A percentile compares a stretch with the other conserved stretches of the same genome.
Conservation (phyloP, 1,140 invertebrate species). For the Sesamia nonagrioides region DNA sequence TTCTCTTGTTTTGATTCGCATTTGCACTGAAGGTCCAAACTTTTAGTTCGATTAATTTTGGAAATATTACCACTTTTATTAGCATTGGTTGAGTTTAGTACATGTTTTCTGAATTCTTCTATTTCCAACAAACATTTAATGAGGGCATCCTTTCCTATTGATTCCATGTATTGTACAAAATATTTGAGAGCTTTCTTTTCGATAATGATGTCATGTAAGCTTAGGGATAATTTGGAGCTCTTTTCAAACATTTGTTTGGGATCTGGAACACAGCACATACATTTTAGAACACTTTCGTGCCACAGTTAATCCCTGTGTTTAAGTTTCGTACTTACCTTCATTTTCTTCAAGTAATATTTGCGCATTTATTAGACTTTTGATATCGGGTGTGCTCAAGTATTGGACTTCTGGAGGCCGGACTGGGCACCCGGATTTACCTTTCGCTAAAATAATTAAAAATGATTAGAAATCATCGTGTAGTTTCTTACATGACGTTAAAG, state of each 20-base stretch:
- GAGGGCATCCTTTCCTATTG: constrained; percentile 73
- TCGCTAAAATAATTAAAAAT: constrained; percentile 70
- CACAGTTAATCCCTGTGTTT: constrained; percentile 11
- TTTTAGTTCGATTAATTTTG: constrained; percentile 74
- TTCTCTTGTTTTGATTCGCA: constrained; percentile 59
- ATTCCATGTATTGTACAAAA: constrained; percentile 84
- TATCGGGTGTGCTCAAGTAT: constrained; percentile 52
- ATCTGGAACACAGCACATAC: constrained; percentile 53
- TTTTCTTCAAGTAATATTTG: constrained; percentile 66
- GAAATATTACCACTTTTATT: constrained; percentile 62
- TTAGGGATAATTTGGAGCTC: constrained; percentile 82
- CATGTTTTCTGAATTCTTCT: constrained; percentile 75
- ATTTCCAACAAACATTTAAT: constrained; percentile 84
- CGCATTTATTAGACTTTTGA: constrained; percentile 61
- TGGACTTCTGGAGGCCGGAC: constrained; percentile 77
- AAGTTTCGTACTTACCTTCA: constrained; percentile 64
- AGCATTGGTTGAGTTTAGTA: constrained; percentile 56
- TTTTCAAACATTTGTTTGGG: constrained; percentile 71
- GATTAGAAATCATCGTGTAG: constrained; percentile 5
- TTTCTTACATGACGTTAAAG: background rate
- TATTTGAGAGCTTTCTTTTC: constrained; percentile 80
- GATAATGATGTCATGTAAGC: constrained; percentile 77
- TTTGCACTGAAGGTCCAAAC: constrained; percentile 73
- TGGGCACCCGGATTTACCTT: constrained; percentile 82
- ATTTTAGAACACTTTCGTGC: background rate